These are phyloP conservation scores for Hydrolagus colliei DNA, from an alignment of 2,797 vertebrate species.

Conservation along the genomic window DNA sequence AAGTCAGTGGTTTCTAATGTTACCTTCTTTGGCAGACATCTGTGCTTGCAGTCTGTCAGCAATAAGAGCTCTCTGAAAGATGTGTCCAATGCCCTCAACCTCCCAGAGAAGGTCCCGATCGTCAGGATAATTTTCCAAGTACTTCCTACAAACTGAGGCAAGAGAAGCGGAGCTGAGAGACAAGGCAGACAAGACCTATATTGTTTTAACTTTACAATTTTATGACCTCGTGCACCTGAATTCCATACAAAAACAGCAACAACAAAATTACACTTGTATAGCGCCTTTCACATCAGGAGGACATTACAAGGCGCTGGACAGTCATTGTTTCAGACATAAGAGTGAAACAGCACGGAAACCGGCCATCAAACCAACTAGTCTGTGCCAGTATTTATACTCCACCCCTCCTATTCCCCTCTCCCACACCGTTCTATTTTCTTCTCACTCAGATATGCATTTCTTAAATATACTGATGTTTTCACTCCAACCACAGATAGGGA, in stretches of 20 bases:
- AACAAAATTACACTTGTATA: no score
- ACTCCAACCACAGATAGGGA: no score
- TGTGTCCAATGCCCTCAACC: slow-evolving; percentile 61
- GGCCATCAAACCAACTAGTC: background rate
- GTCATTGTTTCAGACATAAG: background rate
- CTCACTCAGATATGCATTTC: no score
- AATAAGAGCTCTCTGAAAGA: slow-evolving; percentile 63
- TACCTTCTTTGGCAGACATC: slow-evolving; percentile 51
- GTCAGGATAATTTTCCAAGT: slow-evolving; percentile 64
- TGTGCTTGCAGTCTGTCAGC: slow-evolving; percentile 52
- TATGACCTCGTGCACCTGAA: background rate
- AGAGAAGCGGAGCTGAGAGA: slow-evolving; percentile 8
- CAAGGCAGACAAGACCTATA: background rate
- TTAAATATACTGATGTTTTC: no score
- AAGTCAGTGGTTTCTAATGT: background rate
- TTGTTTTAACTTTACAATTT: background rate
- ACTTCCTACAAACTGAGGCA: slow-evolving; percentile 69
- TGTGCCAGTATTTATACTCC: background rate
- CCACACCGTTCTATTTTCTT: no score
- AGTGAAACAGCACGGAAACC: background rate
- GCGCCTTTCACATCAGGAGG: no score
- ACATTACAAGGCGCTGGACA: no score
- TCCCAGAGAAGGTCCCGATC: slow-evolving; percentile 71
- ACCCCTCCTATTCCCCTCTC: no score
- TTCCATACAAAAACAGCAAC: no score